phyloP scores from a whole-genome alignment of 2,797 vertebrate species.

The Hyperoplus immaculatus region DNA sequence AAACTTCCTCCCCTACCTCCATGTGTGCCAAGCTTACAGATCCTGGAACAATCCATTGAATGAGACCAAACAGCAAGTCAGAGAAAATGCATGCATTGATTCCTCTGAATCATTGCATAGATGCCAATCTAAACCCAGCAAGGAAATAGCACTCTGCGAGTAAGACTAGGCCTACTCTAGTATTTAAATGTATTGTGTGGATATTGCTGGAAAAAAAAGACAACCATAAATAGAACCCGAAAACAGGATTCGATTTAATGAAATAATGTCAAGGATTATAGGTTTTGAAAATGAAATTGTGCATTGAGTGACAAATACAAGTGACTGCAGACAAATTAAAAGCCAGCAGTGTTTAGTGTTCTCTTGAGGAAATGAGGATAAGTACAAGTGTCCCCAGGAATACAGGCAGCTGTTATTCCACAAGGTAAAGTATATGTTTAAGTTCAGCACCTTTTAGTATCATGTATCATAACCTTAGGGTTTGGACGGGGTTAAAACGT shows the following conservation, averaged over 20 bases:
- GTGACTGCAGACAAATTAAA: conserved; percentile 12
- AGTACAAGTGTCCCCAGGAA: conserved; percentile 44
- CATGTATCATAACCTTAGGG: conserved; percentile 76
- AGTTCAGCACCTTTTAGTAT: conserved; percentile 71
- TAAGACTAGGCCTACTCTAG: not conserved
- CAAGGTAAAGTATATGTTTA: conserved; percentile 66
- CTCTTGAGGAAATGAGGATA: conserved; percentile 70
- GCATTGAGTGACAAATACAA: conserved; percentile 33
- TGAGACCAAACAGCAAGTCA: not conserved
- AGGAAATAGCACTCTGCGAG: no score
- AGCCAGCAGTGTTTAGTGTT: conserved; percentile 35
- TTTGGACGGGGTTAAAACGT: conserved; percentile 72
- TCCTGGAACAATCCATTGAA: not conserved
- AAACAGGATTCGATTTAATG: not conserved
- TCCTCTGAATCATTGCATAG: not conserved
- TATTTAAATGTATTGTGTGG: not conserved
- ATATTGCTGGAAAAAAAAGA: not conserved
- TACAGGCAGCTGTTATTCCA: conserved; percentile 61
- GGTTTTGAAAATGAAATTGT: not conserved
- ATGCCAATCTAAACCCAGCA: not conserved
- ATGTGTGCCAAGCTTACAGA: no score
- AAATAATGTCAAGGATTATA: not conserved
- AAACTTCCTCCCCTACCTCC: not conserved
- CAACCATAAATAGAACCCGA: not conserved
- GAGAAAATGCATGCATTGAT: not conserved